Base-by-base conservation (phyloP, 2,113 vertebrate genomes). In the Myrmophylax atrothorax region DNA sequence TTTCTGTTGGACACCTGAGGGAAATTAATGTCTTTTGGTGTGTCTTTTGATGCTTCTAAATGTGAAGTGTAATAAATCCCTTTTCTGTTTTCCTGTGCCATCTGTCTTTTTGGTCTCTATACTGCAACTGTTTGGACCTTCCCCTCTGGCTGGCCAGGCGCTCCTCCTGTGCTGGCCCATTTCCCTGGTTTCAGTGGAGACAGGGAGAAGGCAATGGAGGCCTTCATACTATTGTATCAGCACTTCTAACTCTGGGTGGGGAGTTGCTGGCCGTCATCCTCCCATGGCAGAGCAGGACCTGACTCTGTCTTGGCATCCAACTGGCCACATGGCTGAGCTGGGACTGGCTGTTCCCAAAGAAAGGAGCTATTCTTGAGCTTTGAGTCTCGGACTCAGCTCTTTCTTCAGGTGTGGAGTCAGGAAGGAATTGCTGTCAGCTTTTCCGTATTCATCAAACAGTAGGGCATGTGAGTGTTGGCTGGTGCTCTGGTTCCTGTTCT, bases 31-130 rank as follows among this genome's bases (percentile, higher is more conserved):
- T 81, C 46, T 89, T 84, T 63, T 92, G 50, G 23, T 14, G 25
- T 26, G 38, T 84, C 47, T 67, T 52, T 67, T 52, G 37, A 28
- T 92, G 82, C 79, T 94, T 80, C 76, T 60, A 67, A 86, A 67
- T 66, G 4, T 40, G 72, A 90, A 93, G 38, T 86, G 11, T 33
- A 95, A 90, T 94, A 95, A 96, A 94, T 80, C 20, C 53, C 16
- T 40, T 73, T 7, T 40, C 29, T 72, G 18, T 73, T 88, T 73
- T 62, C 56, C 40, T 12, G 37, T 72, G 2, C 0, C 35, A 25
- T 75, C 33, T 89, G 19, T 87, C 31, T 44, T 79, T 56, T 73
- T 85, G 42, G 28, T 74, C 25, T 58, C 59, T 79, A 31, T 23
- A 26, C 31, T 69, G 75, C 1, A 2, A 4, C 9, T 72, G 16